phyloP scores from a whole-genome alignment of 1,140 invertebrate genomes.

The Aphelenchoides fujianensis region DNA sequence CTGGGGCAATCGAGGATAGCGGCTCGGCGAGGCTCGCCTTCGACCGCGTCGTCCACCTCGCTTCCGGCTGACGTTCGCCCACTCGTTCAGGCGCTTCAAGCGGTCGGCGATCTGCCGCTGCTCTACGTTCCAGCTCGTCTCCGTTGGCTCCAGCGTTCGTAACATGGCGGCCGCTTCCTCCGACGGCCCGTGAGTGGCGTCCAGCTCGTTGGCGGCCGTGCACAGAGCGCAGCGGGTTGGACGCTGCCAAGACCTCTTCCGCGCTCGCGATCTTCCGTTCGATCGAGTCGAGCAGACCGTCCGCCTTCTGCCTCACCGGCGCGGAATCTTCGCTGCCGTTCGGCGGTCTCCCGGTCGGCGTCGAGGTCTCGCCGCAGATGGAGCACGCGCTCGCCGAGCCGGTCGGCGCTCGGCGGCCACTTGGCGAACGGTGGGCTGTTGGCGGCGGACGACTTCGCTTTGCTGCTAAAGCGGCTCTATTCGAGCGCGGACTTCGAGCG shows the following conservation, averaged over 20 bases:
- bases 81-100: not conserved
- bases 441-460: not conserved
- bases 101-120: constrained; percentile 1
- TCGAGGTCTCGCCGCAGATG: not conserved
- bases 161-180: not conserved
- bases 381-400: not conserved
- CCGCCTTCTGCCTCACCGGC: not conserved
- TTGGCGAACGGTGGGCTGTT: not conserved
- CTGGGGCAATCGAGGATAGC: not conserved
- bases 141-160: not conserved
- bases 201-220: not conserved
- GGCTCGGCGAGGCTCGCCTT: not conserved
- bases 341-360: constrained; percentile 11
- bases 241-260: not conserved
- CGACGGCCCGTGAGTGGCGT: not conserved
- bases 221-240: not conserved
- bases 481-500: not conserved
- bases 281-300: not conserved
- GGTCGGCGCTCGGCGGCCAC: not conserved
- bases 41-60: not conserved
- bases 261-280: not conserved
- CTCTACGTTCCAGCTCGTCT: not conserved
- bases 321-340: not conserved
- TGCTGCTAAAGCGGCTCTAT: not conserved
- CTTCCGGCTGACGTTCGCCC: not conserved